Evolutionary conservation across 2,113 vertebrate species (phyloP).

Genomic region (Hippocampus comes): DNA sequence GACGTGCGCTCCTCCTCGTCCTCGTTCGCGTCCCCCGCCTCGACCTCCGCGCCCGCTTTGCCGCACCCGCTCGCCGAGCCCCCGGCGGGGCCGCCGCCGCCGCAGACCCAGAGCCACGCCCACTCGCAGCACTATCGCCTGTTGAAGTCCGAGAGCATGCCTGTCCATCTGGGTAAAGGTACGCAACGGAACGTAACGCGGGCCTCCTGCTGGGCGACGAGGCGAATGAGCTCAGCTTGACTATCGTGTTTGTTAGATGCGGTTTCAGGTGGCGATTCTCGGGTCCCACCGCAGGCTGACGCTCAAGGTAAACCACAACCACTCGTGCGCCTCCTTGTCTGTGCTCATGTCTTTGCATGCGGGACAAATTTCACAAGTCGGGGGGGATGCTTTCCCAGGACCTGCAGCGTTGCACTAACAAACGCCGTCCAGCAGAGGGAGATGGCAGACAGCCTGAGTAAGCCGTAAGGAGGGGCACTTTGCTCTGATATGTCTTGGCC

Average conservation of each 20-base stretch:
- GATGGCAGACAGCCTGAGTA: constrained; percentile 8
- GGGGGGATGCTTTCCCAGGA: too few relatives aligned
- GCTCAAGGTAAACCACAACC: constrained; percentile 78
- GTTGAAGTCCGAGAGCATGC: constrained; percentile 98
- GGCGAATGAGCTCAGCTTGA: constrained; percentile 26
- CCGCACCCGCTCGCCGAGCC: constrained; percentile 56
- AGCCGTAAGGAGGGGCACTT: too few relatives aligned
- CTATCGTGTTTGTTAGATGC: constrained; percentile 75
- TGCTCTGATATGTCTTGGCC: too few relatives aligned
- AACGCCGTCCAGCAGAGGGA: constrained; percentile 52
- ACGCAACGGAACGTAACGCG: constrained; percentile 28
- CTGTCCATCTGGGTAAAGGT: constrained; percentile 94
- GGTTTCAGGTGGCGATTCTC: constrained; percentile 75
- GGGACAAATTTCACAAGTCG: neutral
- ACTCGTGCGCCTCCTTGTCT: constrained; percentile 17
- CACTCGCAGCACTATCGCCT: constrained; percentile 80
- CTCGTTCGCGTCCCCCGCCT: constrained; percentile 22
- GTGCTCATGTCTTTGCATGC: neutral
- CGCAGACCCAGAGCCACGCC: constrained; percentile 39
- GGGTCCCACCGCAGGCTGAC: constrained; percentile 78
- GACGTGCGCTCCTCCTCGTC: constrained; percentile 64
- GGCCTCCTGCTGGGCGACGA: too few relatives aligned
- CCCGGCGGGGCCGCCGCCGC: constrained; percentile 36
- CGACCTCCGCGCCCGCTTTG: constrained; percentile 37
- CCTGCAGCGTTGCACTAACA: constrained; percentile 8